Evolutionary conservation across 2,797 vertebrate genomes (phyloP), one percentile per base, ranked within the genome.

Genomic region (Megaceryle alcyon): DNA sequence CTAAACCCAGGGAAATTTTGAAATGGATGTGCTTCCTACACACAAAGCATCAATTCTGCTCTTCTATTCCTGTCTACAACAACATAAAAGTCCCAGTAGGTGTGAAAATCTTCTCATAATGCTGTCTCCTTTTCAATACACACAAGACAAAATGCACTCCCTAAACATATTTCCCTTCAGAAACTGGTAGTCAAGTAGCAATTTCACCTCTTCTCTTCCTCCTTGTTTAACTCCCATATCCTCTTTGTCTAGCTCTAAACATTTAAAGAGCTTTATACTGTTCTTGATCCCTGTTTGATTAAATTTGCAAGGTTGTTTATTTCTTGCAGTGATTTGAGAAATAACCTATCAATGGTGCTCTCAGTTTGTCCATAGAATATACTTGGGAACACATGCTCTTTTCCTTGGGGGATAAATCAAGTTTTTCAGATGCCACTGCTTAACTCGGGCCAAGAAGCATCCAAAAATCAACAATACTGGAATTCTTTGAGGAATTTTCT

Each of bases 101-200:
- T 86, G 56, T 96, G 94, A 92, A 96, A 92, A 88, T 72, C 79
- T 94, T 64, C 85, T 93, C 83, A 72, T 94, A 95, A 96, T 60
- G 72, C 82, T 88, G 76, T 83, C 93, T 97, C 63, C 28, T 93
- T 92, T 92, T 82, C 91, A 94, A 94, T 89, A 57, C 35, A 70
- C 56, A 61, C 82, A 91, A 94, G 91, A 92, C 66, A 93, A 96
- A 96, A 93, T 86, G 86, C 86, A 57, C 84, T 96, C 93, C 66
- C 77, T 84, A 86, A 91, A 89, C 83, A 70, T 59, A 95, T 86
- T 94, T 94, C 79, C 72, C 37, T 82, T 91, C 92, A 81, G 43
- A 95, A 77, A 84, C 31, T 61, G 70, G 29, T 71, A 81, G 86
- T 93, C 90, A 79, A 92, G 39, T 68, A 92, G 92, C 77, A 88